Evolutionary conservation across 2,113 vertebrate genomes (phyloP), one percentile per base, ranked within the genome.

Genomic region (Notothenia coriiceps): DNA sequence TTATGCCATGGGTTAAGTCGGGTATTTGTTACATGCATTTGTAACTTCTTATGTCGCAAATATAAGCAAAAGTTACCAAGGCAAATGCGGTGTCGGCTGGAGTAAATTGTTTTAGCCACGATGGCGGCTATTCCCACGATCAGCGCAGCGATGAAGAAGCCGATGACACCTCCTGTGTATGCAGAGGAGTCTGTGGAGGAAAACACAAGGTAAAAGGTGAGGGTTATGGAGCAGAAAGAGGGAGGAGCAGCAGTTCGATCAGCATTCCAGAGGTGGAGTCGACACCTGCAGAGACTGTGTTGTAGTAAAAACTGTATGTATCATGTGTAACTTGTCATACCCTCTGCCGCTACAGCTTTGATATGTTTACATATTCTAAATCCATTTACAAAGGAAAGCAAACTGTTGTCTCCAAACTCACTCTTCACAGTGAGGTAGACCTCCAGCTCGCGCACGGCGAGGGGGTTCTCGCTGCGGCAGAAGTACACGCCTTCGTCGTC

Each of bases 401-500:
- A 68, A 52, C 29, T 40, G 12, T 43, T 7, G 29, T 43, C 63
- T 40, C 22, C 52, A 46, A 4, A 94, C 97, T 96, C 88, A 98
- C 97, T 84, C 65, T 92, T 96, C 80, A 99, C 96, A 0, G 92
- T 96, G n/a, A 99, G 95, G 89, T 92, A 95, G 80, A 98, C 68
- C 0, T 97, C 96, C 57, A 96, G 84, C 63, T 95, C 95, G 35
- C 64, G 80, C 55, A 93, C 77, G 6, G 89, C 93, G 8, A 97
- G 74, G 0, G 89, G 94, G 89, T 99, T 99, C 93, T 98, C 96
- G 0, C 96, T 97, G 87, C 93, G 95, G 94, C 98, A 99, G 90
- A 96, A 70, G 1, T 96, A 99, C 67, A 93, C 79, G 43, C 96
- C 97, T 0, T 95, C 89, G 0, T 99, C 97, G 9, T 79, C 91